Evolutionary conservation across 2,113 vertebrate genomes (phyloP).

Genomic region (Columba janthina): DNA sequence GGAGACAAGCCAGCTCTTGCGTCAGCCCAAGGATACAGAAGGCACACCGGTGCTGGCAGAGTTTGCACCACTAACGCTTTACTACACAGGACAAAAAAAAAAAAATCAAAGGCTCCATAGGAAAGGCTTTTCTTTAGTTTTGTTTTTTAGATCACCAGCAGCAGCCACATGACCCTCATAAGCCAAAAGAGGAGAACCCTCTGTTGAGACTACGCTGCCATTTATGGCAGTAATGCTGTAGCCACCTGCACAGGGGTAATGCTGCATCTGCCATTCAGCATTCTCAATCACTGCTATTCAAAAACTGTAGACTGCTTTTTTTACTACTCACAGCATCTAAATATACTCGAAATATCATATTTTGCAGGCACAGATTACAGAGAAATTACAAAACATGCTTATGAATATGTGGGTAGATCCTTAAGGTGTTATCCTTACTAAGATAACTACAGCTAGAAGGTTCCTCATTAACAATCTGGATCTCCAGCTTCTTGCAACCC

Average conservation of each 20-base stretch:
- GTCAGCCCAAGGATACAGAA: not conserved
- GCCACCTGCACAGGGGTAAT: not conserved
- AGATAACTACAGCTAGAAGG: not conserved
- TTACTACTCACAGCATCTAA: not conserved
- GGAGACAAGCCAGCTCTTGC: accelerated
- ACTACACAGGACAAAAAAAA: not conserved
- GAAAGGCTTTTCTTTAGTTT: not conserved
- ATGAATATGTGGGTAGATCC: not conserved
- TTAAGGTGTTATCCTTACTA: not conserved
- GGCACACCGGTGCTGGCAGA: not conserved
- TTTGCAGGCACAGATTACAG: not conserved
- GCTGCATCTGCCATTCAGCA: not conserved
- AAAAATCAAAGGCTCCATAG: not conserved
- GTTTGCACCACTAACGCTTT: not conserved
- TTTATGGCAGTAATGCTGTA: not conserved
- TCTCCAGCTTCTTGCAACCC: not conserved
- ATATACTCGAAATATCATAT: not conserved
- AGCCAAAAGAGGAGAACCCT: not conserved
- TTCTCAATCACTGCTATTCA: not conserved
- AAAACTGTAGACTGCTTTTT: not conserved
- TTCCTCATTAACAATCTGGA: not conserved
- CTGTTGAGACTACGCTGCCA: accelerated
- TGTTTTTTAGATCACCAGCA: not conserved
- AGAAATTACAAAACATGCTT: not conserved
- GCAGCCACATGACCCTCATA: not conserved